A percentile compares a stretch with the other conserved stretches of the same genome.
These are phyloP conservation scores for Holocentrus rufus DNA, from an alignment of 2,797 vertebrate genomes.

Conservation along the genomic window DNA sequence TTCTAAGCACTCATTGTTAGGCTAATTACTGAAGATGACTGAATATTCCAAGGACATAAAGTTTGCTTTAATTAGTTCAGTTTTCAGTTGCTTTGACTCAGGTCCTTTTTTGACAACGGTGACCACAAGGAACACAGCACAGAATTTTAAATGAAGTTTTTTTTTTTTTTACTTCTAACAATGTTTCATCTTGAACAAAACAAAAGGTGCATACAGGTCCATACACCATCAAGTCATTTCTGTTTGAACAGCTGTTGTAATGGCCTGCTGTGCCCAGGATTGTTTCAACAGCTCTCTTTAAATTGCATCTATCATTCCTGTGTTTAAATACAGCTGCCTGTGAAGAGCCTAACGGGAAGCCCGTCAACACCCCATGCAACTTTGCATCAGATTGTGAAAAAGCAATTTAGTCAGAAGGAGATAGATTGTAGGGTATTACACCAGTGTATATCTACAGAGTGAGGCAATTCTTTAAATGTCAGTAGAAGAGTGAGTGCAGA, in stretches of 20 bases:
- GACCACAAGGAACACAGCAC: neutral
- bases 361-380: conserved; percentile 37
- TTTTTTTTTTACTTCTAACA: no score
- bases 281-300: conserved; percentile 1
- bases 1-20: no score
- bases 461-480: conserved; percentile 56
- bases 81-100: no score
- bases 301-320: conserved; percentile 16
- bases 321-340: conserved; percentile 14
- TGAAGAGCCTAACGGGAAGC: conserved; percentile 34
- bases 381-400: conserved; percentile 49
- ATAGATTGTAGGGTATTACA: conserved; percentile 35
- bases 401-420: conserved; percentile 53
- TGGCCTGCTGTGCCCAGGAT: conserved; percentile 1
- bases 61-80: no score
- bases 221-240: conserved; percentile 21
- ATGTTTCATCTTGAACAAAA: conserved; percentile 8
- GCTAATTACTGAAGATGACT: no score
- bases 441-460: conserved; percentile 22
- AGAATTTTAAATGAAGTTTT: neutral
- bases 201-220: neutral
- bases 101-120: conserved; percentile 2
- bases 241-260: conserved; percentile 8
- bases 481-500: conserved; percentile 18
- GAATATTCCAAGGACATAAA: no score